phyloP scores from a whole-genome alignment of 1,140 invertebrate genomes.

The Platyscapa corneri region DNA sequence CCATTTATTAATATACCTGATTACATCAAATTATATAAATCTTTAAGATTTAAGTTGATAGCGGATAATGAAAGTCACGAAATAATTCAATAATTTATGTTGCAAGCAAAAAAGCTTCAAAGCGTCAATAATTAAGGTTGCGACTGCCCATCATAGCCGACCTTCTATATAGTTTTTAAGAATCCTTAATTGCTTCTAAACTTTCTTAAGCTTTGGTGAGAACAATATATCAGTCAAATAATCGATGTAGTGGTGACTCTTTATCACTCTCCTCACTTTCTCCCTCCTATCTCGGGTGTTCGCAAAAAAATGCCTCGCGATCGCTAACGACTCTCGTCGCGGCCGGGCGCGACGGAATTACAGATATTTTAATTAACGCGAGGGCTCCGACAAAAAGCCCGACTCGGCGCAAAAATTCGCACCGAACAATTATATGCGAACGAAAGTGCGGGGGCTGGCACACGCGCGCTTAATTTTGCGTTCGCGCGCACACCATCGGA shows the following conservation, averaged over 20 bases:
- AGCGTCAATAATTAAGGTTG: not conserved
- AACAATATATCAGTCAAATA: constrained; percentile 15
- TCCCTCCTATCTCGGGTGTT: not conserved
- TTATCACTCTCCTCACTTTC: not conserved
- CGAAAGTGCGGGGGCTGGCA: not conserved
- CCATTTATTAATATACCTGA: too few relatives aligned
- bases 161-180: constrained; percentile 19
- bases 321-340: constrained; percentile 35
- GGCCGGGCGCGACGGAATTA: constrained; percentile 28
- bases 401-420: constrained; percentile 14
- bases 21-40: too few relatives aligned
- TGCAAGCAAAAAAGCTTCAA: not conserved
- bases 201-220: not conserved
- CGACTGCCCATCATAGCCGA: not conserved
- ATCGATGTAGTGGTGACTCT: not conserved
- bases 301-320: constrained; percentile 7
- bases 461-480: constrained; percentile 16
- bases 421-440: constrained; percentile 29
- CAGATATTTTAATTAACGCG: constrained; percentile 49
- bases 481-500: not conserved
- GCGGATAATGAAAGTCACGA: not conserved
- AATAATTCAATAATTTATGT: not conserved
- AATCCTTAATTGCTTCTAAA: constrained; percentile 23
- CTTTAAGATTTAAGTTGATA: too few relatives aligned
- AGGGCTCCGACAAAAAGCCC: too few relatives aligned